Evolutionary conservation across 2,113 vertebrate species (phyloP).

Genomic region (Plectropomus leopardus): DNA sequence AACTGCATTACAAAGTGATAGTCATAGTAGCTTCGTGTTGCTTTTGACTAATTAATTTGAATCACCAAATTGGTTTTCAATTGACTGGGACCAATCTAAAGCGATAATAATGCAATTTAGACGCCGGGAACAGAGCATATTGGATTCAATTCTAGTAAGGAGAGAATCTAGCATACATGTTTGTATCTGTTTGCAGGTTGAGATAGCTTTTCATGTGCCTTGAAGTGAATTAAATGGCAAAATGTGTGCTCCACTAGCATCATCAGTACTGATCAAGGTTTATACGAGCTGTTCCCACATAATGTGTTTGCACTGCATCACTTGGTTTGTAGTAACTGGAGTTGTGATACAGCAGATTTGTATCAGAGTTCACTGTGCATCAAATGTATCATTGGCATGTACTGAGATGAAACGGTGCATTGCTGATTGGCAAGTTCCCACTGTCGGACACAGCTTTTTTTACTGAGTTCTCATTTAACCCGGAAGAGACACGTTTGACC

Average conservation of each 20-base stretch:
- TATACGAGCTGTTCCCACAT: conserved; percentile 2
- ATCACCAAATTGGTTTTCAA: conserved; percentile 35
- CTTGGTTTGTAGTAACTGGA: conserved; percentile 19
- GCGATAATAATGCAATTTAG: conserved; percentile 46
- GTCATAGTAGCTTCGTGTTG: conserved; percentile 17
- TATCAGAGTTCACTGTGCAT: conserved; percentile 11
- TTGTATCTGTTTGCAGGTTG: conserved; percentile 32
- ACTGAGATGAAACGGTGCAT: conserved; percentile 24
- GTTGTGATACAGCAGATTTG: conserved; percentile 8
- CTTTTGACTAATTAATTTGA: conserved; percentile 37
- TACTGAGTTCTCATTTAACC: conserved; percentile 39
- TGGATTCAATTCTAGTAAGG: conserved; percentile 11
- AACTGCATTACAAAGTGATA: conserved; percentile 40
- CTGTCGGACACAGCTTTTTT: conserved; percentile 34
- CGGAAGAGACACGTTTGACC: conserved; percentile 35
- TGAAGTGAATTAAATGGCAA: conserved; percentile 53
- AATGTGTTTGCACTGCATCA: conserved; percentile 21
- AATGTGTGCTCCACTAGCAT: conserved; percentile 25
- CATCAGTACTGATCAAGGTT: conserved; percentile 15
- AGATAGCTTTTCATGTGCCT: conserved; percentile 74
- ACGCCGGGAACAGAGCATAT: conserved; percentile 38
- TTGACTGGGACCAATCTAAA: conserved; percentile 60
- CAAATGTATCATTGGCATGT: conserved; percentile 36
- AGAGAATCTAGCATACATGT: conserved; percentile 14
- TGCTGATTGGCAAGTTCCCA: conserved; percentile 40